Evolutionary conservation across 92 coral and sea anemone species (phyloP).

Genomic region (Porites evermanni): DNA sequence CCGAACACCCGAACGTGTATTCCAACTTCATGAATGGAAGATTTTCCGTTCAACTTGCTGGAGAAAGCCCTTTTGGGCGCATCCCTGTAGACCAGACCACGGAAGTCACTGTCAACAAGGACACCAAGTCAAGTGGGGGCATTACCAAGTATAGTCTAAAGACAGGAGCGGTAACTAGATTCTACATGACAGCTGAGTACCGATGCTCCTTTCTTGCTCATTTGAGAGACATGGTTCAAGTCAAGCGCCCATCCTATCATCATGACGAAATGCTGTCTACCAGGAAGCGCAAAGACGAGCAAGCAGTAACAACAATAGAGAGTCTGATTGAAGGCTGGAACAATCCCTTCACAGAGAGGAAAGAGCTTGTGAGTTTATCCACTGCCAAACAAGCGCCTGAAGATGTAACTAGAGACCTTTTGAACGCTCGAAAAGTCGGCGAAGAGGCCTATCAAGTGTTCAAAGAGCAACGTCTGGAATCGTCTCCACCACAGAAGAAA

Average conservation of each 20-base stretch:
- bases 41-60: constrained; percentile 47
- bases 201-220: constrained; percentile 17
- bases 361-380: constrained; percentile 47
- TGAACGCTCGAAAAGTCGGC: constrained; percentile 34
- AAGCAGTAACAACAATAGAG: constrained; percentile 63
- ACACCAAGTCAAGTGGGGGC: constrained; percentile 38
- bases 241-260: constrained; percentile 38
- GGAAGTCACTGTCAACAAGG: constrained; percentile 55
- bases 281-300: constrained; percentile 54
- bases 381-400: constrained; percentile 63
- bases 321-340: constrained; percentile 62
- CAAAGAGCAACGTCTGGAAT: constrained; percentile 8
- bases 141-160: constrained; percentile 34
- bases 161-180: constrained; percentile 63
- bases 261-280: constrained; percentile 58
- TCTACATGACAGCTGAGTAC: constrained; percentile 69
- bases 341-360: constrained; percentile 50
- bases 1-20: constrained; percentile 36
- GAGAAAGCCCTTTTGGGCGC: constrained; percentile 55
- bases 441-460: constrained; percentile 32
- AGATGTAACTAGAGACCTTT: background rate
- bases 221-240: constrained; percentile 52
- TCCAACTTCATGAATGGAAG: background rate
- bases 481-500: constrained; percentile 40
- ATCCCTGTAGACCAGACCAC: constrained; percentile 61